Evolutionary conservation across 1,140 invertebrate species (phyloP).

Genomic region (Globodera rostochiensis): DNA sequence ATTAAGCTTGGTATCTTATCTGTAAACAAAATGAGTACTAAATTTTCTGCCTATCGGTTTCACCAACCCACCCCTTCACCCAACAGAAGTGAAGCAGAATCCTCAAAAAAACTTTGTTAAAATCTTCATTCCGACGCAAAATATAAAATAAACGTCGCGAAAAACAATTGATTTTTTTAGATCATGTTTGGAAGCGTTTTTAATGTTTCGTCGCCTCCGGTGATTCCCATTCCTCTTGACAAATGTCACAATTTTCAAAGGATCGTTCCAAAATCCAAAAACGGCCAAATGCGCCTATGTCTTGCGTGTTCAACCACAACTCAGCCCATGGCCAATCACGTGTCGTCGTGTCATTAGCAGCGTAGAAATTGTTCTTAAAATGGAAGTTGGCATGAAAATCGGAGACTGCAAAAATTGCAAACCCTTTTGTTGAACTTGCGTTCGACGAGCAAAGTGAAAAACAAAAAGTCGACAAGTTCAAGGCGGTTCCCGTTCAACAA

Average conservation of each 20-base stretch:
- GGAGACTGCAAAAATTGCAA: slow-evolving; percentile 1
- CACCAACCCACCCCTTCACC: too few relatives aligned
- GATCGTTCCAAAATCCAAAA: slow-evolving; percentile 39
- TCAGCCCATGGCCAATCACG: slow-evolving; percentile 44
- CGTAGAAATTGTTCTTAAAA: slow-evolving; percentile 42
- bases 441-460: slow-evolving; percentile 20
- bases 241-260: slow-evolving; percentile 45
- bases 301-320: slow-evolving; percentile 41
- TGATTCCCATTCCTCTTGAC: slow-evolving; percentile 22
- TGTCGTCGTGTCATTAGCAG: slow-evolving; percentile 39
- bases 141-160: too few relatives aligned
- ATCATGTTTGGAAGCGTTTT: too few relatives aligned
- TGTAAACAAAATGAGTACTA: too few relatives aligned
- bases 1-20: too few relatives aligned
- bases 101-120: too few relatives aligned
- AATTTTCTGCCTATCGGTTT: too few relatives aligned
- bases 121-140: too few relatives aligned
- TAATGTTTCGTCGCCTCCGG: background rate
- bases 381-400: background rate
- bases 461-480: slow-evolving; percentile 21
- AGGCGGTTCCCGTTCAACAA: slow-evolving; percentile 26
- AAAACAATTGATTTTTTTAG: too few relatives aligned
- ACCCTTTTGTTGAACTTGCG: slow-evolving; percentile 4
- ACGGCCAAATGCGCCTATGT: slow-evolving; percentile 45
- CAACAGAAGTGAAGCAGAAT: too few relatives aligned